These are phyloP conservation scores for Leptogaster cylindrica DNA, from an alignment of 2,888 invertebrate genomes.

Conservation along the genomic window DNA sequence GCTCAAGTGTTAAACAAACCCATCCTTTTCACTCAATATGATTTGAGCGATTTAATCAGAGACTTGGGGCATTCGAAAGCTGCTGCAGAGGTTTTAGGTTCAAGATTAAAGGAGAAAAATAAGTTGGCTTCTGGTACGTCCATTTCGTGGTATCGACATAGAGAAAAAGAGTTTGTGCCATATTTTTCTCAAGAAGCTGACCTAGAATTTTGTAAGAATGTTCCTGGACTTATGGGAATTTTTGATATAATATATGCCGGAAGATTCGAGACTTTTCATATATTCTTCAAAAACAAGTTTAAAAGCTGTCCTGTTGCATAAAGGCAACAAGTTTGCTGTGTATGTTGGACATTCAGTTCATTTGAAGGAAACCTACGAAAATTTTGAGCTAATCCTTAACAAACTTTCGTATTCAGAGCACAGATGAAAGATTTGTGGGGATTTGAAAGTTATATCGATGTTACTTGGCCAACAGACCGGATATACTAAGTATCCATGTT, in stretches of 20 bases:
- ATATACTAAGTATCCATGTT: conserved; percentile 41
- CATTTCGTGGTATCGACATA: neutral
- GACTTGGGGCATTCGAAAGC: neutral
- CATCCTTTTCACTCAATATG: neutral
- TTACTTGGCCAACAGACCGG: conserved; percentile 47
- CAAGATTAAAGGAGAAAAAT: neutral
- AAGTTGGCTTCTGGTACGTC: neutral
- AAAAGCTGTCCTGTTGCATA: neutral
- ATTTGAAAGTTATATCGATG: conserved; percentile 43
- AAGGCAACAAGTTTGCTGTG: neutral
- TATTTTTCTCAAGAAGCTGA: neutral
- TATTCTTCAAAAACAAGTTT: neutral
- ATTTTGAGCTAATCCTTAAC: neutral
- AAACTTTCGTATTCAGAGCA: neutral
- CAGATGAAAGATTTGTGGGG: conserved; percentile 22
- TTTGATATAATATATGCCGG: neutral
- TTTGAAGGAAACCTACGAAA: neutral
- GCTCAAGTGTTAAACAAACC: no score
- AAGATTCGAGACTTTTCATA: conserved; percentile 5
- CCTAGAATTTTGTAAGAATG: conserved; percentile 1
- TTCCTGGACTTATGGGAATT: neutral
- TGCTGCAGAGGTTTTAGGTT: neutral
- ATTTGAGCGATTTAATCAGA: neutral
- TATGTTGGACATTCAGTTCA: neutral
- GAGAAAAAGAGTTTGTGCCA: conserved; percentile 12